phyloP scores from a whole-genome alignment of 2,797 vertebrate species.

The Coendou prehensilis region DNA sequence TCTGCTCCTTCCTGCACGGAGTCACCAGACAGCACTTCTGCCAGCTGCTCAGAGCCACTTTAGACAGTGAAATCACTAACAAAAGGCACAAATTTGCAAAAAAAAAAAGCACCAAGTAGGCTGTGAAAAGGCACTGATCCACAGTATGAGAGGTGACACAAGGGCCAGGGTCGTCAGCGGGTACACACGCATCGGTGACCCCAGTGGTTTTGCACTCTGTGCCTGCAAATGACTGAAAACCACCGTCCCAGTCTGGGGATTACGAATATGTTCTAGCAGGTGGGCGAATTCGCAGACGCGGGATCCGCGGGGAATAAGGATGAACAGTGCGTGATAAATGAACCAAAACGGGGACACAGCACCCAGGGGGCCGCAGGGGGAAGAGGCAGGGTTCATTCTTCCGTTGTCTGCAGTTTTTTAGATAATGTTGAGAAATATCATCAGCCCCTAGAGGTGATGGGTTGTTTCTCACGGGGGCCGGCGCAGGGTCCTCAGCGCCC shows the following conservation, averaged over 20 bases:
- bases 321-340: neutral
- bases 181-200: rapidly evolving
- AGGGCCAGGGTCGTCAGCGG: neutral
- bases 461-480: neutral
- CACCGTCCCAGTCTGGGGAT: neutral
- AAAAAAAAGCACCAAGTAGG: neutral
- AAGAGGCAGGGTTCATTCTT: neutral
- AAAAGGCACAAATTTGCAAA: neutral
- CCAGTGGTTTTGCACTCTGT: neutral
- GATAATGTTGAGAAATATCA: neutral
- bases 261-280: neutral
- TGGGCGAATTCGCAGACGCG: neutral
- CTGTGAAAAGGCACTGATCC: neutral
- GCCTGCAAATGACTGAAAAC: neutral
- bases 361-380: neutral
- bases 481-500: neutral
- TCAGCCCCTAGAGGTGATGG: neutral
- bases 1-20: neutral
- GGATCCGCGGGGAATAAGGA: neutral
- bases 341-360: neutral
- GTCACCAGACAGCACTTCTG: no score
- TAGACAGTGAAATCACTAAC: neutral
- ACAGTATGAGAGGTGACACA: neutral
- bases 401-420: neutral
- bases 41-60: no score